A percentile compares a stretch with the other conserved stretches of the same genome.
Evolutionary conservation across 2,113 vertebrate species (phyloP).

Genomic region (Mixornis gularis): DNA sequence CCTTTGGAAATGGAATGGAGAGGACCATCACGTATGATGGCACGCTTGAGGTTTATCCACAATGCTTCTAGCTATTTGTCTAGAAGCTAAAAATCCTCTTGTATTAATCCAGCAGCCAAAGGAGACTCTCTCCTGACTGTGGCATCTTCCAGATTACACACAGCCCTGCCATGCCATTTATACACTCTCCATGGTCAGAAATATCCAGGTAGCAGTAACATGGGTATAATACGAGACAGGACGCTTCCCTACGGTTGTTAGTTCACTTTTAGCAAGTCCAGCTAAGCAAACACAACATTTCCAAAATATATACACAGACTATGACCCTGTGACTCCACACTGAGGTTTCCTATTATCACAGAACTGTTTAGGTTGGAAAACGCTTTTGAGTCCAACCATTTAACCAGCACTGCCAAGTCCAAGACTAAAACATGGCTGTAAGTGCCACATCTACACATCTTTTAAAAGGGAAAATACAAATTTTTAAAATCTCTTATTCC

Average conservation of each 20-base stretch:
- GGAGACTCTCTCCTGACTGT: background rate
- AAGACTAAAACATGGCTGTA: background rate
- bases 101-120: background rate
- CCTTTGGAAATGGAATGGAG: background rate
- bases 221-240: background rate
- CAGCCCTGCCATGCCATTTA: background rate
- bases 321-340: background rate
- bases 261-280: background rate
- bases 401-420: background rate
- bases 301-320: background rate
- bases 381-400: background rate
- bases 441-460: background rate
- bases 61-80: background rate
- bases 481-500: background rate
- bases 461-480: background rate
- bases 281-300: background rate
- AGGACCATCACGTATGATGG: background rate
- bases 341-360: background rate
- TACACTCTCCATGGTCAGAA: background rate
- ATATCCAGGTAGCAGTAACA: background rate
- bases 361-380: background rate
- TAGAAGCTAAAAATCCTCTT: background rate
- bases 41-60: background rate
- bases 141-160: background rate
- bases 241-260: background rate